Conservation (phyloP, 2,888 invertebrate species). For the Idaea biselata region DNA sequence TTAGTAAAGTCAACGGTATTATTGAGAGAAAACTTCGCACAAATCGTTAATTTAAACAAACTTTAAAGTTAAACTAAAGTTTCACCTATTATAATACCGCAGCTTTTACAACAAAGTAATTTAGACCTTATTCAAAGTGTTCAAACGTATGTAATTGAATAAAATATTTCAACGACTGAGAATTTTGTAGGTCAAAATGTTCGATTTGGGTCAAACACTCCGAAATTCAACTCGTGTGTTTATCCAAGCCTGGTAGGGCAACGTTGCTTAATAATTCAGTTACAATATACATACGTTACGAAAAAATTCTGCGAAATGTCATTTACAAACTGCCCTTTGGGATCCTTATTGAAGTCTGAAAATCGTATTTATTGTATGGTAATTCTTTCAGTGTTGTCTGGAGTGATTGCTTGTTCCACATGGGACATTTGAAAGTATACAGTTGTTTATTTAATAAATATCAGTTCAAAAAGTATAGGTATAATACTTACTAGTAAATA, state of each 20-base stretch:
- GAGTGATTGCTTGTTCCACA: background rate
- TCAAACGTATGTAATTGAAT: background rate
- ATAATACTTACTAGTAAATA: background rate
- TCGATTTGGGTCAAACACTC: constrained; percentile 5
- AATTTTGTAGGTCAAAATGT: constrained; percentile 5
- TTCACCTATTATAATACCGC: background rate
- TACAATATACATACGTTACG: constrained; percentile 13
- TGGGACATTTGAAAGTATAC: background rate
- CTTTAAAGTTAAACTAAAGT: background rate
- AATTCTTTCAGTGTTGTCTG: background rate
- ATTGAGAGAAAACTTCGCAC: background rate
- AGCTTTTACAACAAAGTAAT: background rate
- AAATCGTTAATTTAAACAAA: background rate
- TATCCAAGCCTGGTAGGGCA: constrained; percentile 12
- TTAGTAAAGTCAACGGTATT: background rate
- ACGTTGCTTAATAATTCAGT: constrained; percentile 19
- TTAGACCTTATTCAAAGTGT: background rate
- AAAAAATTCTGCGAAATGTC: constrained; percentile 16
- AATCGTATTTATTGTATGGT: background rate
- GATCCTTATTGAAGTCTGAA: constrained; percentile 3
- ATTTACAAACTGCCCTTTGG: constrained; percentile 12
- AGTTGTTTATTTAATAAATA: background rate
- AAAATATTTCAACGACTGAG: background rate
- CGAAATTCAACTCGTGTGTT: constrained; percentile 6
- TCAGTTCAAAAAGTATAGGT: background rate